phyloP scores from a whole-genome alignment of 2,888 invertebrate species.

The Tetragnatha montana region DNA sequence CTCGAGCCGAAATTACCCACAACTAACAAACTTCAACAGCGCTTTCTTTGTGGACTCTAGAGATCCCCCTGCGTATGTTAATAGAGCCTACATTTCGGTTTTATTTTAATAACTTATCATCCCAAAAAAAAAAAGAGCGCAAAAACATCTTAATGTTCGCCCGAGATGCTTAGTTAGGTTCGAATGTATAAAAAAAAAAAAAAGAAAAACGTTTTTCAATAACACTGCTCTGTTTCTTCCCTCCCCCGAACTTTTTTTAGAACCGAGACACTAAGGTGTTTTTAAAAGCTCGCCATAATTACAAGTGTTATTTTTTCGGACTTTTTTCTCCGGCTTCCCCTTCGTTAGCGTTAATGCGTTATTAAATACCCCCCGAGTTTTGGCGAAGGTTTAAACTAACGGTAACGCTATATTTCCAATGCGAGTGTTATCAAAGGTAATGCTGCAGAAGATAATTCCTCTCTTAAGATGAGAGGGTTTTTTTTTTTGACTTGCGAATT shows the following conservation, averaged over 20 bases:
- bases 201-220: slow-evolving; percentile 34
- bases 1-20: neutral
- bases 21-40: neutral
- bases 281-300: slow-evolving; percentile 47
- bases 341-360: slow-evolving; percentile 48
- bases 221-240: slow-evolving; percentile 23
- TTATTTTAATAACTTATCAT: slow-evolving; percentile 35
- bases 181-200: slow-evolving; percentile 22
- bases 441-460: slow-evolving; percentile 14
- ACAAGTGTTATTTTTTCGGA: slow-evolving; percentile 31
- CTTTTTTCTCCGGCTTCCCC: slow-evolving; percentile 15
- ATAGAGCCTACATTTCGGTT: slow-evolving; percentile 12
- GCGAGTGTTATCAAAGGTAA: slow-evolving; percentile 42
- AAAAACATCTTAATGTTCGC: slow-evolving; percentile 33
- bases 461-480: neutral
- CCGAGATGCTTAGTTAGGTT: slow-evolving; percentile 29
- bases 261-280: slow-evolving; percentile 34
- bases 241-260: slow-evolving; percentile 19
- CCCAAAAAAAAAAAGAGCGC: slow-evolving; percentile 13
- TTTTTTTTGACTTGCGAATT: neutral
- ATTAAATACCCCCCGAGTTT: slow-evolving; percentile 44
- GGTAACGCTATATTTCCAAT: slow-evolving; percentile 28
- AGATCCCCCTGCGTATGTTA: neutral
- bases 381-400: slow-evolving; percentile 1
- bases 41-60: neutral